These are phyloP conservation scores for Lasiurus cinereus DNA, from an alignment of 2,113 vertebrate species.

Conservation along the genomic window DNA sequence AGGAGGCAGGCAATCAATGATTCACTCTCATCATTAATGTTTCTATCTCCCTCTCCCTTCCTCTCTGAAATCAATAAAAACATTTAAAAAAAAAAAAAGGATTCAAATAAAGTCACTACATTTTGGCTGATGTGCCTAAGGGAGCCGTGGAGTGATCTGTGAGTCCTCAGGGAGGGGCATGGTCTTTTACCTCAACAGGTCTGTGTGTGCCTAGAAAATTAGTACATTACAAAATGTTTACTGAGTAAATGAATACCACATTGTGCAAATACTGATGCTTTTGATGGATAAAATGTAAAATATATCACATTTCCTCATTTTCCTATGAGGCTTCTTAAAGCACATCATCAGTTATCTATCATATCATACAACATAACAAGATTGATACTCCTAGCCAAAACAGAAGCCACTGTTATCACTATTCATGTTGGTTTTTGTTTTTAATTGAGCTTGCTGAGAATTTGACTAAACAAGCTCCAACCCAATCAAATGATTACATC, in stretches of 20 bases:
- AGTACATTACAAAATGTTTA: not conserved
- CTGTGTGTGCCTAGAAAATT: not conserved
- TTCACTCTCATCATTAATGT: too few species aligned
- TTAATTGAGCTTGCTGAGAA: constrained; percentile 62
- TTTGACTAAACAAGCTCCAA: constrained; percentile 30
- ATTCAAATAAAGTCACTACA: not conserved
- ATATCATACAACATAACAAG: not conserved
- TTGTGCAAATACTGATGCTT: constrained; percentile 19
- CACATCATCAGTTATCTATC: not conserved
- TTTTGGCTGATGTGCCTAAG: not conserved
- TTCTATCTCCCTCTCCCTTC: too few species aligned
- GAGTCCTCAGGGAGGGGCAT: not conserved
- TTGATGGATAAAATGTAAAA: not conserved
- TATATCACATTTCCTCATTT: not conserved
- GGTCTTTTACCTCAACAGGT: not conserved
- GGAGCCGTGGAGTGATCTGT: not conserved
- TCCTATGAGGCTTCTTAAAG: constrained; percentile 21
- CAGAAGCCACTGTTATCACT: not conserved
- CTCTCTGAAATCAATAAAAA: too few species aligned
- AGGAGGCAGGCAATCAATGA: too few species aligned
- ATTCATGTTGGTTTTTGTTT: constrained; percentile 17
- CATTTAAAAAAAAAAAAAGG: not conserved
- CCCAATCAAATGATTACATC: constrained; percentile 10
- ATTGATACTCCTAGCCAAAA: constrained; percentile 33
- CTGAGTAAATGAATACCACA: constrained; percentile 4